Evolutionary conservation across 2,888 invertebrate genomes (phyloP), one percentile per base, ranked within the genome.

Genomic region (Dicyrtoma fusca): DNA sequence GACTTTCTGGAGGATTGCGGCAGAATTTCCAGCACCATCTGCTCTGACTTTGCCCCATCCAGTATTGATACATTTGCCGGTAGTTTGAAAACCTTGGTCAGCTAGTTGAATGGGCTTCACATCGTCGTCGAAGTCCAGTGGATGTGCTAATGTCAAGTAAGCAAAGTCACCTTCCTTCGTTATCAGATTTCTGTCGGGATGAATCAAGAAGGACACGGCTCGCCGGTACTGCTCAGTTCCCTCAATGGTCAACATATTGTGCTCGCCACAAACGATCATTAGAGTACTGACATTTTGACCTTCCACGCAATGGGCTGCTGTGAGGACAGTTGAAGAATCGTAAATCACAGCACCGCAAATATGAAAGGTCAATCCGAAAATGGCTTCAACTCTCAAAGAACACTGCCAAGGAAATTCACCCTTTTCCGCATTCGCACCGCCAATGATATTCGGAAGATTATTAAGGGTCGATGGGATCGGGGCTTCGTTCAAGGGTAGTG

Each of bases 91-190:
- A 14, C 21, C 25, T 55, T 55, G 23, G 25, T 55, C 61, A 11
- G 26, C 61, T 25, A 42, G 8, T 34, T 61, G 34, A 26, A 61
- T 34, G 23, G 57, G 21, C 25, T 61, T 25, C 10, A 61, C 34
- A 17, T 13, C 4, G 13, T 61, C 61, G 25, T 42, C 34, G n/a
- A 61, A 26, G 25, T 61, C 34, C 34, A 61, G 34, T 5, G 17
- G 34, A 17, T 61, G 14, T 0, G 26, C n/a, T 34, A 61, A 42
- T n/a, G 42, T 42, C 14, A 61, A n/a, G 42, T 26, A 14, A 26
- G 34, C 34, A 10, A 61, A 26, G 34, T 42, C 61, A 26, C 26
- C 61, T 17, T 61, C 61, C n/a, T 61, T 34, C 17, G 14, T 25
- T 1, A 6, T 17, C 1, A 13, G 0, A 61, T 34, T n/a, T 17